Conservation (phyloP, 1,140 invertebrate species). For the Temnothorax nylanderi region DNA sequence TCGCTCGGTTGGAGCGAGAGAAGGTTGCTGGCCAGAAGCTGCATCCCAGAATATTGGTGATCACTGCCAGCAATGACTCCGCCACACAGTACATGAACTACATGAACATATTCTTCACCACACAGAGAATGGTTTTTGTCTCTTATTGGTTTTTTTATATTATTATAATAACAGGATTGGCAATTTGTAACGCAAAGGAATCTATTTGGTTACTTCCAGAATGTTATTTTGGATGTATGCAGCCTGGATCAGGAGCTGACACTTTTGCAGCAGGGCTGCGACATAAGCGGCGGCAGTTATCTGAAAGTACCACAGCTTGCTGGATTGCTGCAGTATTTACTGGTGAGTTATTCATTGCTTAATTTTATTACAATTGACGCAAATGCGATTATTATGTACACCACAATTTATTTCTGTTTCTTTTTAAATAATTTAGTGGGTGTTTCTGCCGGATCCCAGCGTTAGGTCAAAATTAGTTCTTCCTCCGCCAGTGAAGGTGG, state of each 20-base stretch:
- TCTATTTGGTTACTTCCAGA: conserved; percentile 84
- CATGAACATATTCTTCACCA: conserved; percentile 99
- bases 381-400: neutral
- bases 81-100: conserved; percentile 99
- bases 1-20: conserved; percentile 89
- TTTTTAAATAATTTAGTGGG: conserved; percentile 89
- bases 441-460: conserved; percentile 95
- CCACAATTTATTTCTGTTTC: conserved; percentile 45
- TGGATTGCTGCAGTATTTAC: conserved; percentile 96
- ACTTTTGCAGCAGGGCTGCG: conserved; percentile 97
- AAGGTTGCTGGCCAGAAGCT: conserved; percentile 88
- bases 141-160: neutral
- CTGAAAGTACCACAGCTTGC: conserved; percentile 92
- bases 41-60: conserved; percentile 92
- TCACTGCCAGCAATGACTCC: conserved; percentile 96
- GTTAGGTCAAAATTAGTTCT: conserved; percentile 94
- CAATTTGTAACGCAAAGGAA: neutral
- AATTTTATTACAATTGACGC: neutral
- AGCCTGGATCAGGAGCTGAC: conserved; percentile 96
- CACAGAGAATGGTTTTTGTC: conserved; percentile 90
- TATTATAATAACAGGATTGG: neutral
- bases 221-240: conserved; percentile 97
- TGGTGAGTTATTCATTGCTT: conserved; percentile 87
- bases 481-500: conserved; percentile 95
- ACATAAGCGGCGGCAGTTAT: conserved; percentile 97